Conservation (phyloP, 2,113 vertebrate species). For the Brachionichthys hirsutus region DNA sequence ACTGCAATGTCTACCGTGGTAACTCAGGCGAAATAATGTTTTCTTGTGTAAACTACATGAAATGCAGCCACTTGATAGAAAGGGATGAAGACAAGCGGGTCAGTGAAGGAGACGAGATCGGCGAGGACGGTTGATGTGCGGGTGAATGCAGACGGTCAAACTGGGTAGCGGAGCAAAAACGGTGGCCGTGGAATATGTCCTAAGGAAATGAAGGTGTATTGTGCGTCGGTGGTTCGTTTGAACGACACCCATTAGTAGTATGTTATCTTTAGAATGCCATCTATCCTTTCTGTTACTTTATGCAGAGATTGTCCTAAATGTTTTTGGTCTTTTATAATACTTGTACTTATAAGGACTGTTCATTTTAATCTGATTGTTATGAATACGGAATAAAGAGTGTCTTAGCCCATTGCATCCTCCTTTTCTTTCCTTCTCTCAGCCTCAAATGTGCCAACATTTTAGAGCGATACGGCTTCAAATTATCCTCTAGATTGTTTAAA, state of each 20-base stretch:
- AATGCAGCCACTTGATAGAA: slow-evolving; percentile 64
- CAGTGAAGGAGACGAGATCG: slow-evolving; percentile 9
- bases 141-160: slow-evolving; percentile 34
- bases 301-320: slow-evolving; percentile 51
- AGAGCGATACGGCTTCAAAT: too few relatives aligned
- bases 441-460: not conserved
- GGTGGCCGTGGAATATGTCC: slow-evolving; percentile 51
- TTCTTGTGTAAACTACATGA: slow-evolving; percentile 67
- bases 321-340: slow-evolving; percentile 73
- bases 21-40: slow-evolving; percentile 64
- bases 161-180: slow-evolving; percentile 47
- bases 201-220: slow-evolving; percentile 57
- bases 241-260: slow-evolving; percentile 71
- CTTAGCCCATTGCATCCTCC: slow-evolving; percentile 67
- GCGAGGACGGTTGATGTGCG: slow-evolving; percentile 19
- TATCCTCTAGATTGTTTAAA: too few relatives aligned
- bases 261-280: slow-evolving; percentile 75
- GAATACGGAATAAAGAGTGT: slow-evolving; percentile 77
- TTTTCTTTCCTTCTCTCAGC: slow-evolving; percentile 41
- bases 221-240: slow-evolving; percentile 58
- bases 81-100: slow-evolving; percentile 10
- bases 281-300: slow-evolving; percentile 74
- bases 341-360: slow-evolving; percentile 71
- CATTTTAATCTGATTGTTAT: slow-evolving; percentile 73
- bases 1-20: slow-evolving; percentile 54